Percentiles rank a stretch among this genome's conserved stretches.
These are phyloP conservation scores for Bombus superbus DNA, from an alignment of 1,140 invertebrate species.

Conservation along the genomic window DNA sequence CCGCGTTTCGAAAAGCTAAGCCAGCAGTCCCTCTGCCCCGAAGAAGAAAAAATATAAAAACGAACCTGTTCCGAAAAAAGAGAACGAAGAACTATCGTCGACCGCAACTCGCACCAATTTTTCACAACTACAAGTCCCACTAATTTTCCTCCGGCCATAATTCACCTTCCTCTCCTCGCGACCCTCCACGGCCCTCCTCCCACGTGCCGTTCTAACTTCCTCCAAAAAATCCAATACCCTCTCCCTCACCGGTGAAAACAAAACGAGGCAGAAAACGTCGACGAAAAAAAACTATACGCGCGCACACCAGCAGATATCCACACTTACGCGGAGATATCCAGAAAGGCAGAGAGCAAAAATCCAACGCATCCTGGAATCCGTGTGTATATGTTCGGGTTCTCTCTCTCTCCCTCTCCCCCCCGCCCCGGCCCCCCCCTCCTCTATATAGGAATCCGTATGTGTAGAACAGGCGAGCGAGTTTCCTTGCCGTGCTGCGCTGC, in stretches of 20 bases:
- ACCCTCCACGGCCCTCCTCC: not conserved
- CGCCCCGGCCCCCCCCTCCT: accelerated
- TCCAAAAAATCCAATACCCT: constrained; percentile 44
- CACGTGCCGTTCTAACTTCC: constrained; percentile 11
- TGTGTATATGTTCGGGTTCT: not conserved
- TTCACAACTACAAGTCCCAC: constrained; percentile 36
- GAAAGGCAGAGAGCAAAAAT: constrained; percentile 8
- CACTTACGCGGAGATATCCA: not conserved
- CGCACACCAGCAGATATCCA: too few relatives aligned
- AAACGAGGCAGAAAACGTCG: constrained; percentile 11
- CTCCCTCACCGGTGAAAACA: not conserved
- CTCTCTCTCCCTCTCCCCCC: not conserved
- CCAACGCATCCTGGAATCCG: constrained; percentile 13
- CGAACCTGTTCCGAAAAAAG: not conserved
- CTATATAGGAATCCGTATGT: not conserved
- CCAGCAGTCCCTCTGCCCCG: not conserved
- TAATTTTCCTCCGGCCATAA: constrained; percentile 36
- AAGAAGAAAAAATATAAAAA: not conserved
- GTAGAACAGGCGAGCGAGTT: not conserved
- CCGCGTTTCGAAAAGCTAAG: not conserved
- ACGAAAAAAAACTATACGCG: not conserved
- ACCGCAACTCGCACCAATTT: constrained; percentile 31
- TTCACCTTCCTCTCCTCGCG: constrained; percentile 22
- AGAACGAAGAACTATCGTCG: constrained; percentile 16
- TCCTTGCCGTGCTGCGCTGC: not conserved